Base-by-base conservation (phyloP, 2,797 vertebrate species). In the Cyprinodon diabolis region DNA sequence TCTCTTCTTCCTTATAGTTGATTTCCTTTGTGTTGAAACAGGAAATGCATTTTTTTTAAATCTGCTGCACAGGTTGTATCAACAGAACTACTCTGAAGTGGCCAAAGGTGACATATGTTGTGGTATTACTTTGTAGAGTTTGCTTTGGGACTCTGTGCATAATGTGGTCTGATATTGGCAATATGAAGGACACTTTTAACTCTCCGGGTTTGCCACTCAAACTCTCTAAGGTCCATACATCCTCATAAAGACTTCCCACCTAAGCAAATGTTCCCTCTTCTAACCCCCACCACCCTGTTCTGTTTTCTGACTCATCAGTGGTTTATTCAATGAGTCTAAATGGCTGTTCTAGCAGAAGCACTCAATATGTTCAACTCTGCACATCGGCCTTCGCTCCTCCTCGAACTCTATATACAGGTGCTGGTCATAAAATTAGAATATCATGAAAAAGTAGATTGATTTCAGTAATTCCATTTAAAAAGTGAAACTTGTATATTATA, bases 301-400 rank as follows among this genome's bases (percentile, higher is more conserved):
- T 51, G 62, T 75, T 80, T 80, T 86, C 76, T 92, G 90, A 92
- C 84, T 92, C 93, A 91, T 91, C 88, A 74, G 76, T 75, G 83
- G 81, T 84, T 91, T 80, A 91, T 88, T 91, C 89, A 83, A 69
- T 84, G 88, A 86, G 78, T 79, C 83, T 92, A 86, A 91, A 91
- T 90, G 91, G 85, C 84, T 82, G 82, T 72, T 91, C 81, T 91
- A 88, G 87, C 92, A 88, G 87, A 92, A 91, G 74, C 76, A 65
- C 86, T 92, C 90, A 88, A 89, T 92, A 88, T 90, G 90, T 78
- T 90, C 84, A 65, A 68, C 68, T 30, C 75, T 79, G 62, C 85
- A 76, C 72, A 57, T 21, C n/a, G 67, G 73, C 69, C 74, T 71
- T 62, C 47, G 68, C 40, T 57, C 58, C 70, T 73, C 55, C 77